These are phyloP conservation scores for Rhipidura dahli DNA, from an alignment of 2,113 vertebrate genomes.

Conservation along the genomic window DNA sequence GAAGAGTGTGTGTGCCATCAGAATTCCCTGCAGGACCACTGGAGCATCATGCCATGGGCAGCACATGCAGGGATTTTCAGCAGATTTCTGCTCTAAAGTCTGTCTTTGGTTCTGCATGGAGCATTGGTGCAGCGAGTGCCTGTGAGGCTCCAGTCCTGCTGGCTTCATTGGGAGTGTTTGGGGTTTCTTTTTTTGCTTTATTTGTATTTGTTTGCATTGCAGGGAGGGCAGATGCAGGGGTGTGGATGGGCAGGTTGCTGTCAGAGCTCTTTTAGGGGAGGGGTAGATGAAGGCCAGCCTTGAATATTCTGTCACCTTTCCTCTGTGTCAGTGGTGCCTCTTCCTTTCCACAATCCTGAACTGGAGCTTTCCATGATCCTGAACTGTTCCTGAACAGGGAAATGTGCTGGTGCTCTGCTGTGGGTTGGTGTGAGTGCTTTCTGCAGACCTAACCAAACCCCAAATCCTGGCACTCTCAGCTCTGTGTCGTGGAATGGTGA, in stretches of 20 bases:
- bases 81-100: neutral
- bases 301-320: neutral
- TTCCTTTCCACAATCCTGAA: neutral
- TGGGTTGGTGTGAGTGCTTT: neutral
- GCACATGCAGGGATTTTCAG: neutral
- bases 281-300: neutral
- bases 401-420: neutral
- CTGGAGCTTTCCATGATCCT: neutral
- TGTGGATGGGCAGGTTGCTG: neutral
- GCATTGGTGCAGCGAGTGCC: fast-evolving
- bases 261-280: neutral
- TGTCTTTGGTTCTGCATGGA: neutral
- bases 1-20: neutral
- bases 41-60: neutral
- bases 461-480: neutral
- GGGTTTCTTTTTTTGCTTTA: neutral
- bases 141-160: too few species aligned
- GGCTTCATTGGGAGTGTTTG: neutral
- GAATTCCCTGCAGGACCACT: neutral
- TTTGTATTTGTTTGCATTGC: neutral
- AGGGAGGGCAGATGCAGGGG: neutral
- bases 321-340: neutral
- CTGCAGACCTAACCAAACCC: neutral
- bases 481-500: neutral
- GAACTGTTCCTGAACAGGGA: neutral